Conservation (phyloP, 1,140 invertebrate genomes). For the Drosophila ogumai region DNA sequence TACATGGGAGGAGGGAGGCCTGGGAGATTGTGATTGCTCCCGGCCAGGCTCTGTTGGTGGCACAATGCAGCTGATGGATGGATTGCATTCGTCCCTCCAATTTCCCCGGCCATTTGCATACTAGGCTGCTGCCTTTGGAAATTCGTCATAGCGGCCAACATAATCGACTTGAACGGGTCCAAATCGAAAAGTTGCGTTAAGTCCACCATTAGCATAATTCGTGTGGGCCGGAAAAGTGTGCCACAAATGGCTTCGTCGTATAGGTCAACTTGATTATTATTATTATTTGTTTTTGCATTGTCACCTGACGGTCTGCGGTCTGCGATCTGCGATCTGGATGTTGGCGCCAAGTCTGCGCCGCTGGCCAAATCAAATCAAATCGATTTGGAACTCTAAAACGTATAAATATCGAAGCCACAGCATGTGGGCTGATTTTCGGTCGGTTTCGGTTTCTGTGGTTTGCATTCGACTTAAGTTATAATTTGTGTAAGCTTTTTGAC, state of each 20-base stretch:
- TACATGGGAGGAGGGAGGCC: conserved; percentile 51
- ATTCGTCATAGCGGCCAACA: conserved; percentile 56
- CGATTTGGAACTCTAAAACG: conserved; percentile 57
- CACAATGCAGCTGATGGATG: conserved; percentile 75
- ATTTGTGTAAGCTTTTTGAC: conserved; percentile 73
- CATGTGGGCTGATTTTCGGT: conserved; percentile 60
- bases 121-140: conserved; percentile 2
- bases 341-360: conserved; percentile 67
- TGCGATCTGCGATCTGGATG: conserved; percentile 19
- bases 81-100: conserved; percentile 40
- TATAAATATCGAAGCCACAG: conserved; percentile 40
- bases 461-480: conserved; percentile 74
- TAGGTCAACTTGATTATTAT: conserved; percentile 49
- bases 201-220: conserved; percentile 60
- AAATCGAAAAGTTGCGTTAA: conserved; percentile 51
- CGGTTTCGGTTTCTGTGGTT: conserved; percentile 39
- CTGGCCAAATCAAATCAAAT: conserved; percentile 71
- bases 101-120: conserved; percentile 23
- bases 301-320: conserved; percentile 56
- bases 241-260: conserved; percentile 54
- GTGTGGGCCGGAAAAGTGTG: conserved; percentile 61
- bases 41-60: conserved; percentile 71
- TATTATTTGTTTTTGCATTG: conserved; percentile 50
- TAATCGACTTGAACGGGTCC: conserved; percentile 26
- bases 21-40: conserved; percentile 53